phyloP scores from a whole-genome alignment of 2,113 vertebrate species.

The Clarias magur region DNA sequence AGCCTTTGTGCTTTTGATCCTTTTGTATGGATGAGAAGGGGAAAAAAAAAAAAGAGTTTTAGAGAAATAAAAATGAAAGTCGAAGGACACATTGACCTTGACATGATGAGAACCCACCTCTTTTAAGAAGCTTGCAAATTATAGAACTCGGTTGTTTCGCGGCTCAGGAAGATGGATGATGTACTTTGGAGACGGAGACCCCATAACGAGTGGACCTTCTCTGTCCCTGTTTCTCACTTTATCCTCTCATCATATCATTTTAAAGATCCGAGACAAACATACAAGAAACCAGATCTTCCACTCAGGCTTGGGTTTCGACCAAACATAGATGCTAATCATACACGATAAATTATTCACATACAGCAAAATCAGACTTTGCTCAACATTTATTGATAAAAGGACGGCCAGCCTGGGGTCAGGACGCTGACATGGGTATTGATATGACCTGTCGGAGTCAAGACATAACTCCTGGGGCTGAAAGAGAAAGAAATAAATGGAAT shows the following conservation, averaged over 20 bases:
- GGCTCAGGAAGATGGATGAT: slow-evolving; percentile 39
- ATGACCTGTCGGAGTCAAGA: slow-evolving; percentile 78
- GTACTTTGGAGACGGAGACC: slow-evolving; percentile 48
- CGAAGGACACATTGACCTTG: not conserved
- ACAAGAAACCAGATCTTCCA: slow-evolving; percentile 75
- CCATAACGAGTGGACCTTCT: slow-evolving; percentile 31
- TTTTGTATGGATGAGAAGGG: not conserved
- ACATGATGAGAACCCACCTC: not conserved
- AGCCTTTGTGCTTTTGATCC: not conserved
- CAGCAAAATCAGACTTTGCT: slow-evolving; percentile 76
- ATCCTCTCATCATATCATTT: slow-evolving; percentile 67
- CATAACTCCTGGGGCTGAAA: slow-evolving; percentile 45
- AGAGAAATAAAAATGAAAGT: not conserved
- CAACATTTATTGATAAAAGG: slow-evolving; percentile 84
- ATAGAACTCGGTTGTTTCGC: not conserved
- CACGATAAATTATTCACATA: slow-evolving; percentile 82
- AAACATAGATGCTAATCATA: slow-evolving; percentile 71
- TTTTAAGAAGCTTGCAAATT: not conserved
- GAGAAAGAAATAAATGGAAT: slow-evolving; percentile 58
- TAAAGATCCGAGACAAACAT: slow-evolving; percentile 76
- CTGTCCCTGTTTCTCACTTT: not conserved
- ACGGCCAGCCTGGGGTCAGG: slow-evolving; percentile 65
- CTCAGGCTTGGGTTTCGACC: slow-evolving; percentile 77
- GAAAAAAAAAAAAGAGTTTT: not conserved
- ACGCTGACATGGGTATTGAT: slow-evolving; percentile 73